Evolutionary conservation across 64 coral and sea anemone species (phyloP).

Genomic region (Astreopora myriophthalma): DNA sequence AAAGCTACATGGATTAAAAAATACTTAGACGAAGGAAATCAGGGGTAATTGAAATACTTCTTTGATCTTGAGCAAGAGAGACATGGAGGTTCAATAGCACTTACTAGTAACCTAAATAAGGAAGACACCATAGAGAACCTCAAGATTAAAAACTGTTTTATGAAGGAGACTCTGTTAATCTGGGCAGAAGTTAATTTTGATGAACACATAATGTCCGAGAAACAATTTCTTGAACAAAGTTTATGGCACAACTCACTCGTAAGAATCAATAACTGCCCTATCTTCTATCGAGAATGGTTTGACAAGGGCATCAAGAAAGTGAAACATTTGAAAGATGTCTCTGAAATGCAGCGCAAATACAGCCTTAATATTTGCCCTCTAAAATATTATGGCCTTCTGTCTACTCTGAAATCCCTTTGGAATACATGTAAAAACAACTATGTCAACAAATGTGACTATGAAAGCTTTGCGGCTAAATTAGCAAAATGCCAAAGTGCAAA

Average conservation of each 20-base stretch:
- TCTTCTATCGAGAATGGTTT: conserved; percentile 31
- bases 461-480: background rate
- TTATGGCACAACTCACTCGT: conserved; percentile 58
- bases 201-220: conserved; percentile 17
- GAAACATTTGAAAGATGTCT: conserved; percentile 54
- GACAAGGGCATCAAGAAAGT: conserved; percentile 52
- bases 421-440: background rate
- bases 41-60: conserved; percentile 62
- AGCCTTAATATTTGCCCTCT: background rate
- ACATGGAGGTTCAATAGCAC: conserved; percentile 7
- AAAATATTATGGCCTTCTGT: conserved; percentile 27
- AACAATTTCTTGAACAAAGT: background rate
- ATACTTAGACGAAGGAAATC: conserved; percentile 37
- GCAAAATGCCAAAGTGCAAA: conserved; percentile 5
- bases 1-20: background rate
- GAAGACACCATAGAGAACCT: conserved; percentile 14
- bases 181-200: conserved; percentile 50
- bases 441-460: background rate
- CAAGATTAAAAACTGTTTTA: background rate
- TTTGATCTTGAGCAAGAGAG: conserved; percentile 58
- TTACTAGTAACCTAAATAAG: conserved; percentile 49
- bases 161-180: background rate
- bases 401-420: conserved; percentile 12
- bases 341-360: conserved; percentile 18
- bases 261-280: conserved; percentile 36